Conservation (phyloP, 1,140 invertebrate species). For the Berghia stephanieae region DNA sequence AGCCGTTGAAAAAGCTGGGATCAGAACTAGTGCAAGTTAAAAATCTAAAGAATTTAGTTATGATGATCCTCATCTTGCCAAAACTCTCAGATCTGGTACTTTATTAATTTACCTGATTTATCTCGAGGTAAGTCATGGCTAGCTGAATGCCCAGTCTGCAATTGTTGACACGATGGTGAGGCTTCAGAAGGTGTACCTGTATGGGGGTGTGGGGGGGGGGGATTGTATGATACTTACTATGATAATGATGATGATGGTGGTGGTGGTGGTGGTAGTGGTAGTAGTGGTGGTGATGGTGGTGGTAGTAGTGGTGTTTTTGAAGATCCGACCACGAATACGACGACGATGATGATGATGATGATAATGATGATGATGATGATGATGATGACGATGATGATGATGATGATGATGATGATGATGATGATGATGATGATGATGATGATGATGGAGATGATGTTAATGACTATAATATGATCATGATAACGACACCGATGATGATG, state of each 20-base stretch:
- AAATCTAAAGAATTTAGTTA: too few relatives aligned
- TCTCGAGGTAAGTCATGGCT: constrained; percentile 55
- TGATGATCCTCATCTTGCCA: too few relatives aligned
- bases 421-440: background rate
- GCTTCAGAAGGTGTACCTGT: constrained; percentile 61
- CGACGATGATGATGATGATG: constrained; percentile 13
- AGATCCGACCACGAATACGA: too few relatives aligned
- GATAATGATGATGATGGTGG: too few relatives aligned
- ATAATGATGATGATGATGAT: background rate
- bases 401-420: background rate
- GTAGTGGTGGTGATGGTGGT: background rate
- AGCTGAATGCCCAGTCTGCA: constrained; percentile 62
- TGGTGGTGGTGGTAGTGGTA: too few relatives aligned
- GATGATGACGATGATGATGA: too few relatives aligned
- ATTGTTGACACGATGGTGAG: constrained; percentile 62
- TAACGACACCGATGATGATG: too few relatives aligned
- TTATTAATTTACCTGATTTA: constrained; percentile 53
- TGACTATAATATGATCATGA: too few relatives aligned
- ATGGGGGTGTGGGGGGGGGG: too few relatives aligned
- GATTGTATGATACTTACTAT: too few relatives aligned
- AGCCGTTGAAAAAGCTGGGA: too few relatives aligned
- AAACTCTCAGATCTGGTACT: background rate
- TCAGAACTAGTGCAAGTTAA: too few relatives aligned
- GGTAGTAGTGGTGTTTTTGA: background rate
- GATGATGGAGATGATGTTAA: background rate